phyloP scores from a whole-genome alignment of 2,113 vertebrate species.

The Pachycephala philippinensis region DNA sequence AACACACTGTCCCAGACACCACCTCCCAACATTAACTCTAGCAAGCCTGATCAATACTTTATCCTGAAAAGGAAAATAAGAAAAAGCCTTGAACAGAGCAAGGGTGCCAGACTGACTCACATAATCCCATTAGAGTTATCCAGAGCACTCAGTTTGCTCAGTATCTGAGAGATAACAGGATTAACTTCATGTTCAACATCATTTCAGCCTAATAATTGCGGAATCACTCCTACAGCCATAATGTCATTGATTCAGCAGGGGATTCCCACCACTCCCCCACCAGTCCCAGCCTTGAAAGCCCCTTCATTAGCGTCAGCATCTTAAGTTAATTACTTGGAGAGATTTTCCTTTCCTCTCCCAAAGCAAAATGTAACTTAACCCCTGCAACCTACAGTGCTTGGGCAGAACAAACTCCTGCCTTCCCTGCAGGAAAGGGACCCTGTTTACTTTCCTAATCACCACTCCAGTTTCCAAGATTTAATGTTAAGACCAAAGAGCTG shows the following conservation, averaged over 20 bases:
- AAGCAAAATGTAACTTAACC: conserved; percentile 12
- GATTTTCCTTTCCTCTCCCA: conserved; percentile 24
- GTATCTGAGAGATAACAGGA: conserved; percentile 39
- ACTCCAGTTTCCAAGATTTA: not conserved
- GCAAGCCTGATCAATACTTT: not conserved
- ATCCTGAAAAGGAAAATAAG: not conserved
- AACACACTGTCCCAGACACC: not conserved
- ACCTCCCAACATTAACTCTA: not conserved
- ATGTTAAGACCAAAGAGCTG: not conserved
- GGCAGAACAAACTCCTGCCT: not conserved
- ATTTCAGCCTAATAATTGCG: conserved; percentile 11
- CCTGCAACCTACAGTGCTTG: rapidly evolving
- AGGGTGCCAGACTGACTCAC: not conserved
- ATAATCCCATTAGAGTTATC: conserved; percentile 34
- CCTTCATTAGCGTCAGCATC: conserved; percentile 12
- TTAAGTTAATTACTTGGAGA: conserved; percentile 24
- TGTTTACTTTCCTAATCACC: not conserved
- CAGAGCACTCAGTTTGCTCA: conserved; percentile 16
- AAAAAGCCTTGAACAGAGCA: not conserved
- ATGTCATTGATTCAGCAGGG: not conserved
- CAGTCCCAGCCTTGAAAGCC: not conserved
- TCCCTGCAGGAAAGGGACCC: not conserved
- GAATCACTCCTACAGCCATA: not conserved
- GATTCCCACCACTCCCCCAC: not conserved
- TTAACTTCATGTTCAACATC: conserved; percentile 42